These are phyloP conservation scores for Acrocyrtus sp. DNA, from an alignment of 2,888 invertebrate species.

Conservation along the genomic window DNA sequence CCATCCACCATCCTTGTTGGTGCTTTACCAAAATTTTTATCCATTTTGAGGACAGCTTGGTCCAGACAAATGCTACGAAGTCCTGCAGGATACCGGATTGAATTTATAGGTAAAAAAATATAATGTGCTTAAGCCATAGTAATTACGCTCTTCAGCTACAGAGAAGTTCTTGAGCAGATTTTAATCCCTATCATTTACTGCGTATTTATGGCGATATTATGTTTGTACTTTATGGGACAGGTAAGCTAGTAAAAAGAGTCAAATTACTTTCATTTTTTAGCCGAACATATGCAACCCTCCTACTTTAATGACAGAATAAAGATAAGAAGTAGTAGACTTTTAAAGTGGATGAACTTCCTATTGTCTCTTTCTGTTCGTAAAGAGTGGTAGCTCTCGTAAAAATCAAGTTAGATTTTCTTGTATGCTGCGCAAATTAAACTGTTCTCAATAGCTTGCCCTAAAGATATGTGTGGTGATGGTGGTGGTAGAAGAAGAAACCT, in stretches of 20 bases:
- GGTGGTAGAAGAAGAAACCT: no score
- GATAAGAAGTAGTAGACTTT: constrained; percentile 12
- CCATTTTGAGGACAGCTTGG: constrained; percentile 89
- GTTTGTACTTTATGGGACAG: constrained; percentile 40
- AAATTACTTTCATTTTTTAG: constrained; percentile 43
- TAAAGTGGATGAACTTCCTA: no score
- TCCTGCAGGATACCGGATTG: constrained; percentile 90
- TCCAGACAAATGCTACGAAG: constrained; percentile 91
- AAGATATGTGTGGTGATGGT: no score
- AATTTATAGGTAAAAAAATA: constrained; percentile 82
- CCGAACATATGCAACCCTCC: no score
- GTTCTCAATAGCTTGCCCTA: no score
- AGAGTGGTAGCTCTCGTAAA: no score
- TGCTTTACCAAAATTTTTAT: constrained; percentile 87
- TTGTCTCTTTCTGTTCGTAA: no score
- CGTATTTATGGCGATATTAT: constrained; percentile 26
- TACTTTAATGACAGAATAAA: constrained; percentile 22
- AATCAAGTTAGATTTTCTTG: no score
- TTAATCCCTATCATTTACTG: constrained; percentile 7
- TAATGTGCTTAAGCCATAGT: not conserved
- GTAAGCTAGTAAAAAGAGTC: constrained; percentile 28
- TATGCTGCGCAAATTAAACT: no score
- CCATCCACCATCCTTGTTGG: constrained; percentile 90
- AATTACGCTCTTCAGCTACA: not conserved
- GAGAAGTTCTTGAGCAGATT: not conserved